Percentiles rank a stretch among this genome's conserved stretches.
These are phyloP conservation scores for Sciaenops ocellatus DNA, from an alignment of 2,797 vertebrate species.

Conservation along the genomic window DNA sequence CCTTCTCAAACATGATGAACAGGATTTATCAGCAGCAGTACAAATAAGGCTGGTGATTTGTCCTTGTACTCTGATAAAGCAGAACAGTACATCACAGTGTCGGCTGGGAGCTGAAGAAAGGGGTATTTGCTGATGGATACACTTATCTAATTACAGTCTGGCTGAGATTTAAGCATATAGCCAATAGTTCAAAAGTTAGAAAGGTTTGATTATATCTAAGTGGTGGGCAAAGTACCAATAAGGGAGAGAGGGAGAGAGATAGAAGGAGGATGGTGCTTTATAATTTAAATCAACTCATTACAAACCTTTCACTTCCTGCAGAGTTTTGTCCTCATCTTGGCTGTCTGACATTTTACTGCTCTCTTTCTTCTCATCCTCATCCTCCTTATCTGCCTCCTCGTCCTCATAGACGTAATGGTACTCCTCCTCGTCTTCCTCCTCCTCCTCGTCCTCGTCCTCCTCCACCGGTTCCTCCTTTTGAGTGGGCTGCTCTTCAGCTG, in stretches of 20 bases:
- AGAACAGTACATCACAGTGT: constrained; percentile 34
- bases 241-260: not conserved
- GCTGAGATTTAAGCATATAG: constrained; percentile 35
- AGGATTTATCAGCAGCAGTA: constrained; percentile 4
- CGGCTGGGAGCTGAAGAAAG: constrained; percentile 31
- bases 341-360: constrained; percentile 72
- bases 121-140: constrained; percentile 40
- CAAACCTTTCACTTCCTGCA: constrained; percentile 95
- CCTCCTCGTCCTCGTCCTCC: constrained; percentile 86
- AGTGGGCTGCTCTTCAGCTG: constrained; percentile 80
- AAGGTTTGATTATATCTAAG: constrained; percentile 52
- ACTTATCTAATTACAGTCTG: constrained; percentile 51
- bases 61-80: constrained; percentile 15
- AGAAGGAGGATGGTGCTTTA: not conserved
- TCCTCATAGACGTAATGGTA: constrained; percentile 87
- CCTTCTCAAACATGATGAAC: not conserved
- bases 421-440: constrained; percentile 87
- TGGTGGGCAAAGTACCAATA: constrained; percentile 33
- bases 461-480: constrained; percentile 84
- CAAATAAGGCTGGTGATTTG: constrained; percentile 17
- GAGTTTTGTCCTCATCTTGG: constrained; percentile 84
- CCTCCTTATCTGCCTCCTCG: constrained; percentile 84
- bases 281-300: constrained; percentile 19
- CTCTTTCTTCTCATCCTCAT: constrained; percentile 86
- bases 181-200: constrained; percentile 38